phyloP scores from a whole-genome alignment of 2,797 vertebrate species.

The Chiloscyllium punctatum region DNA sequence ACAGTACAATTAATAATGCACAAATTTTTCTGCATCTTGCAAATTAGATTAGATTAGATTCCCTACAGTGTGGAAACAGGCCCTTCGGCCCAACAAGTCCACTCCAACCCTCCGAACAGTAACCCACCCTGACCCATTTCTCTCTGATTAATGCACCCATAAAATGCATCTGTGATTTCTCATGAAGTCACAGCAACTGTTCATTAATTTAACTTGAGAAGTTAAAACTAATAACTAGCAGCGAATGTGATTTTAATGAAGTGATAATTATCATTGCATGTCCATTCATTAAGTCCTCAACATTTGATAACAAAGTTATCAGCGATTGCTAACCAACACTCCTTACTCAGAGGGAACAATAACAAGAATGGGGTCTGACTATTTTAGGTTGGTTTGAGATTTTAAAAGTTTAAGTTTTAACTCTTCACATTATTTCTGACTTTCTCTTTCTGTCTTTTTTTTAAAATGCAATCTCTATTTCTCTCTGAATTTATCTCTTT shows the following conservation, averaged over 20 bases:
- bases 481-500: neutral
- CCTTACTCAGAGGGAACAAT: neutral
- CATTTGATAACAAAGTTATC: neutral
- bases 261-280: neutral
- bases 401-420: neutral
- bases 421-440: neutral
- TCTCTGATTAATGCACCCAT: too few species aligned
- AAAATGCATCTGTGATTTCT: neutral
- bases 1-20: neutral
- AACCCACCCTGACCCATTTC: too few species aligned
- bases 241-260: neutral
- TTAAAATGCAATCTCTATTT: neutral
- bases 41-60: too few species aligned
- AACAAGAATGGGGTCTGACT: neutral
- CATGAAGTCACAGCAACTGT: neutral
- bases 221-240: neutral
- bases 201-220: slow-evolving; percentile 2
- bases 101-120: too few species aligned
- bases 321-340: neutral
- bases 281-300: too few species aligned
- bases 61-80: too few species aligned
- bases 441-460: neutral
- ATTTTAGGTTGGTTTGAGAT: neutral
- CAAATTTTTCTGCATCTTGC: neutral
- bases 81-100: too few species aligned